Conservation (phyloP, 2,888 invertebrate genomes). For the Chrysolina oricalcia region DNA sequence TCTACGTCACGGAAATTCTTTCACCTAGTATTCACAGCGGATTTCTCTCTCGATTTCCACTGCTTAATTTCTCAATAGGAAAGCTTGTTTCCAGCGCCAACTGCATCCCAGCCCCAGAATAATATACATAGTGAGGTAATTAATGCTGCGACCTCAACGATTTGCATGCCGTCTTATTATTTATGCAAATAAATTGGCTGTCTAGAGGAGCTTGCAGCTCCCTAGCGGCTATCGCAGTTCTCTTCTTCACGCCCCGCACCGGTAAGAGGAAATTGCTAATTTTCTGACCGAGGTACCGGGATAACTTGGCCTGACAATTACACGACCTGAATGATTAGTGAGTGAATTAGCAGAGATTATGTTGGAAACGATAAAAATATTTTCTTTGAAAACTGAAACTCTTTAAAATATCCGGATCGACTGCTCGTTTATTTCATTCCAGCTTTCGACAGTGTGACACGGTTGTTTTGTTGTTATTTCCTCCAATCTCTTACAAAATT, state of each 20-base stretch:
- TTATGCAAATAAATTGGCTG: slow-evolving; percentile 71
- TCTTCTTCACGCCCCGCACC: slow-evolving; percentile 51
- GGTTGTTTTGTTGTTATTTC: too few relatives aligned
- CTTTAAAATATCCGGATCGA: too few relatives aligned
- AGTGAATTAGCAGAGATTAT: slow-evolving; percentile 8
- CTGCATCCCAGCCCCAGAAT: slow-evolving; percentile 64
- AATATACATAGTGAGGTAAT: slow-evolving; percentile 70
- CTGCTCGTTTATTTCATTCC: too few relatives aligned
- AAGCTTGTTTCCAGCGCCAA: slow-evolving; percentile 50
- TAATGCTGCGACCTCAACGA: slow-evolving; percentile 70
- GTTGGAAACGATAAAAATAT: not conserved
- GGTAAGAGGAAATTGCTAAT: slow-evolving; percentile 70
- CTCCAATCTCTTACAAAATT: too few relatives aligned
- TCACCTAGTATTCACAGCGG: not conserved
- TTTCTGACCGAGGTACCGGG: slow-evolving; percentile 66
- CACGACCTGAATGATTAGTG: slow-evolving; percentile 65
- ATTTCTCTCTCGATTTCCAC: slow-evolving; percentile 11
- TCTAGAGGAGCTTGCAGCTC: slow-evolving; percentile 63
- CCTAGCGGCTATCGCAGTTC: slow-evolving; percentile 63
- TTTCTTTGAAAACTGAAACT: too few relatives aligned
- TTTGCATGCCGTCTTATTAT: slow-evolving; percentile 72
- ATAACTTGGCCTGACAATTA: slow-evolving; percentile 59
- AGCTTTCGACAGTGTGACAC: too few relatives aligned
- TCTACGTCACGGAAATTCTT: not conserved
- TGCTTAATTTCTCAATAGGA: slow-evolving; percentile 20